Conservation (phyloP, 1,140 invertebrate species). For the Drosophila asahinai region DNA sequence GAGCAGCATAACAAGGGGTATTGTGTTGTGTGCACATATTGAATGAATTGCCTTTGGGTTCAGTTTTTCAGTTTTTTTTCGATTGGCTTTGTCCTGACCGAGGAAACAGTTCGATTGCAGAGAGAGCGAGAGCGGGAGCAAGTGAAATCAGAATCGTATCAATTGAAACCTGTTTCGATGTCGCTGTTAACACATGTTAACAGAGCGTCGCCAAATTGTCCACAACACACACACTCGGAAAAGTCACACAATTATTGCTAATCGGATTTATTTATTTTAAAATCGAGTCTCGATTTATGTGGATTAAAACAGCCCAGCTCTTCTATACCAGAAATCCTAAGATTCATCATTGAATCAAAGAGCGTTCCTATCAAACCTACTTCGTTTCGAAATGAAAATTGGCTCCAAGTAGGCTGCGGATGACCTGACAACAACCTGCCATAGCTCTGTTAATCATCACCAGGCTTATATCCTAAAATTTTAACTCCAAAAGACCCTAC, state of each 20-base stretch:
- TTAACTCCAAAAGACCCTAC: conserved; percentile 32
- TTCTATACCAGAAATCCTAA: too few relatives aligned
- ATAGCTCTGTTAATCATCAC: conserved; percentile 1
- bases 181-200: conserved; percentile 81
- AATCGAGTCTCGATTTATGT: too few relatives aligned
- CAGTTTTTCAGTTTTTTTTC: conserved; percentile 31
- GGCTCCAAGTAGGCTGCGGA: conserved; percentile 33
- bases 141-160: conserved; percentile 62
- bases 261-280: neutral
- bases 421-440: conserved; percentile 3
- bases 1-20: conserved; percentile 59
- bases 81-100: conserved; percentile 49
- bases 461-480: conserved; percentile 50
- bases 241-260: neutral
- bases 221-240: neutral
- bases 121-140: conserved; percentile 12
- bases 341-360: too few relatives aligned
- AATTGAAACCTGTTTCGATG: conserved; percentile 79
- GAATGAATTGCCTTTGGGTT: conserved; percentile 73
- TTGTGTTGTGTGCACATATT: conserved; percentile 64
- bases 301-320: too few relatives aligned
- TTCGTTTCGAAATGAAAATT: neutral
- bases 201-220: conserved; percentile 43
- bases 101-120: conserved; percentile 18
- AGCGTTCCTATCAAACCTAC: too few relatives aligned